Conservation (phyloP, 2,888 invertebrate species). For the Leucania comma region DNA sequence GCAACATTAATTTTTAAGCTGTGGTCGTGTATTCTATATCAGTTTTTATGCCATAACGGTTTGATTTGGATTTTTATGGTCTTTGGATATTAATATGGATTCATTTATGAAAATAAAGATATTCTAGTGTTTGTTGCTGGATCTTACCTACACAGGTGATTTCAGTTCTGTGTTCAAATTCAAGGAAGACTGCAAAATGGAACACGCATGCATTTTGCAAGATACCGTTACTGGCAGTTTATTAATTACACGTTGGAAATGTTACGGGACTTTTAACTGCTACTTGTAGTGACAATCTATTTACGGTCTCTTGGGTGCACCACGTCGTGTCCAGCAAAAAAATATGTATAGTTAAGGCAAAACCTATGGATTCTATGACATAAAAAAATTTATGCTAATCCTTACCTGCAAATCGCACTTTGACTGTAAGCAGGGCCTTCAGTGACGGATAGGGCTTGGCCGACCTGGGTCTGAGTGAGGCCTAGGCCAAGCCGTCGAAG, state of each 20-base stretch:
- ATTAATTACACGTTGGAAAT: conserved; percentile 52
- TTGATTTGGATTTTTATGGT: conserved; percentile 24
- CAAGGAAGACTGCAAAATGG: conserved; percentile 35
- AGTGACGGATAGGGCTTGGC: conserved; percentile 98
- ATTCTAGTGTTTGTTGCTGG: conserved; percentile 20
- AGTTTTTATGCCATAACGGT: conserved; percentile 36
- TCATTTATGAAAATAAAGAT: conserved; percentile 18
- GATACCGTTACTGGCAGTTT: conserved; percentile 44
- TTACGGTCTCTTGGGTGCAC: conserved; percentile 50
- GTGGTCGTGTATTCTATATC: conserved; percentile 54
- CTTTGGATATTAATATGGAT: conserved; percentile 7
- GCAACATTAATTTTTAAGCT: conserved; percentile 63
- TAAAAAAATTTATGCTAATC: conserved; percentile 39
- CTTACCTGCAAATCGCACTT: conserved; percentile 99
- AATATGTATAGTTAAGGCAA: conserved; percentile 33
- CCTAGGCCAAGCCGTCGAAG: conserved; percentile 97
- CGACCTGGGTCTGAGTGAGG: conserved; percentile 98
- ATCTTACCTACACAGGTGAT: conserved; percentile 13
- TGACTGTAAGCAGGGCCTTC: conserved; percentile 99
- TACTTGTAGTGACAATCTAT: conserved; percentile 49
- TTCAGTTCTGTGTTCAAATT: conserved; percentile 13
- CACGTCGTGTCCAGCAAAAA: conserved; percentile 52
- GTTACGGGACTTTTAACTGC: conserved; percentile 50
- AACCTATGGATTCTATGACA: conserved; percentile 32
- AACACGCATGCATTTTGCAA: conserved; percentile 34